Evolutionary conservation across 2,888 invertebrate genomes (phyloP).

Genomic region (Metacarcinus magister): DNA sequence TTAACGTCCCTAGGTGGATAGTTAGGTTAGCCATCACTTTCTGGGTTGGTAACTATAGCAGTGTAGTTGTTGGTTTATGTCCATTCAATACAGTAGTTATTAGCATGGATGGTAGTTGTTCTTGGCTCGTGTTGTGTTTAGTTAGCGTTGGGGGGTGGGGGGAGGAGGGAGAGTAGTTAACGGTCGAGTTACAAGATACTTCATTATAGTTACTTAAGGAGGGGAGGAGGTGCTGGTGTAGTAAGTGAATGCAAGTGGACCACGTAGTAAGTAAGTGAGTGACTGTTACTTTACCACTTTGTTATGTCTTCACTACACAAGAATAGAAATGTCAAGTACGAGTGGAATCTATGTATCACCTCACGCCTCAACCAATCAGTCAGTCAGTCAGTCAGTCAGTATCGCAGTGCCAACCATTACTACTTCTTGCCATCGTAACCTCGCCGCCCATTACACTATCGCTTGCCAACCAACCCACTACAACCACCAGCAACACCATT

Average conservation of each 20-base stretch:
- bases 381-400: background rate
- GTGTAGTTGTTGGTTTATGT: background rate
- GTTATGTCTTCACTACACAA: background rate
- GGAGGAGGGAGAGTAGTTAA: too few relatives aligned
- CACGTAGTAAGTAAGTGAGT: background rate
- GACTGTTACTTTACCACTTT: background rate
- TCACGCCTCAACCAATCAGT: background rate
- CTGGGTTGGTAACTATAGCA: too few relatives aligned
- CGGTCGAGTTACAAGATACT: too few relatives aligned
- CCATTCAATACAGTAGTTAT: background rate
- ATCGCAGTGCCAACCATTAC: background rate
- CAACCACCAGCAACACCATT: background rate
- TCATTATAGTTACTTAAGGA: too few relatives aligned
- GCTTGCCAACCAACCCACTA: background rate
- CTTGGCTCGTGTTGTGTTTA: background rate
- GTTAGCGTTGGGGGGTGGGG: background rate
- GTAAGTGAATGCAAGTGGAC: background rate
- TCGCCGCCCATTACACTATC: background rate
- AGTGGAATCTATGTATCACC: background rate
- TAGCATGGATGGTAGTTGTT: background rate
- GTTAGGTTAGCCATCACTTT: background rate
- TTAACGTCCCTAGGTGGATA: background rate
- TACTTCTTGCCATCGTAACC: background rate
- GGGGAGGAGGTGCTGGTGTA: background rate
- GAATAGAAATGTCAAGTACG: background rate